Evolutionary conservation across 2,113 vertebrate genomes (phyloP).

Genomic region (Pao palembangensis): DNA sequence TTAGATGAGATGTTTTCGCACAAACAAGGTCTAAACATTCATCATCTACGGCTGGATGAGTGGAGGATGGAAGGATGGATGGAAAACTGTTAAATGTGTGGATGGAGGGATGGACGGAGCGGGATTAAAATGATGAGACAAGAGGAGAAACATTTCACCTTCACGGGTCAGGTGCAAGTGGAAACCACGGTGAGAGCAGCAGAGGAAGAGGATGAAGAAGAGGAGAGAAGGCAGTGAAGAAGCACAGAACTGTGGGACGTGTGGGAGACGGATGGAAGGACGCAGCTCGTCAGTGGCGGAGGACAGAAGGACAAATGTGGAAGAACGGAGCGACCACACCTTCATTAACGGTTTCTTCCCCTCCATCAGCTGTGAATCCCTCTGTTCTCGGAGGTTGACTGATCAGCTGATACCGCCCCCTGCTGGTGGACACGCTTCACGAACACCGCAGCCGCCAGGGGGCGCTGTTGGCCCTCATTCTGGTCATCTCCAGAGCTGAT

Average conservation of each 20-base stretch:
- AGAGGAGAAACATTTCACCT: constrained; percentile 13
- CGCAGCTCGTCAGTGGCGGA: not conserved
- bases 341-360: too few relatives aligned
- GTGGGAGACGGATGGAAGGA: too few relatives aligned
- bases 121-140: constrained; percentile 3
- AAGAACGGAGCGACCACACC: not conserved
- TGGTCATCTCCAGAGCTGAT: too few relatives aligned
- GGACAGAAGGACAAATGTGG: not conserved
- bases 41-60: constrained; percentile 61
- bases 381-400: too few relatives aligned
- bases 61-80: constrained; percentile 49
- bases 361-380: too few relatives aligned
- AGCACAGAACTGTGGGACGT: too few relatives aligned
- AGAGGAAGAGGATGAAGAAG: constrained; percentile 34
- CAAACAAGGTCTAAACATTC: constrained; percentile 73
- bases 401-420: too few relatives aligned
- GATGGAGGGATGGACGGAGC: constrained; percentile 13
- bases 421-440: too few relatives aligned
- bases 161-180: constrained; percentile 5
- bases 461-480: too few relatives aligned
- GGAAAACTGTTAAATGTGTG: constrained; percentile 16
- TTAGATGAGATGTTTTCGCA: constrained; percentile 67
- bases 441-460: too few relatives aligned
- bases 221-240: not conserved
- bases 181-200: constrained; percentile 27